Evolutionary conservation across 2,888 invertebrate species (phyloP), one percentile per base, ranked within the genome.

Genomic region (Drosophila mettleri): DNA sequence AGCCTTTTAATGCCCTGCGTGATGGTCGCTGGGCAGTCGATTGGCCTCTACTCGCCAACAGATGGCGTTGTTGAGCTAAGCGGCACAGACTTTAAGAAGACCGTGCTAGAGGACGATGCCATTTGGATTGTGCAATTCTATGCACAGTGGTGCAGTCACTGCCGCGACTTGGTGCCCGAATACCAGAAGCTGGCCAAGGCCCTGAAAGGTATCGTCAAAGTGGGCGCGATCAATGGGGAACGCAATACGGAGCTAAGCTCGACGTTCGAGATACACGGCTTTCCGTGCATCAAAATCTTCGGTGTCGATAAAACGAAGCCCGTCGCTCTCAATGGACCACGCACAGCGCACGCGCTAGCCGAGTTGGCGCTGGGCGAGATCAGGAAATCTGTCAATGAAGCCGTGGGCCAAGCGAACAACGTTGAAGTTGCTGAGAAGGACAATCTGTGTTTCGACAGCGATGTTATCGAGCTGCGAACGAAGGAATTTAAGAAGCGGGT

Each of bases 81-180:
- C 1, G 3, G 1, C 0, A 4, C 6, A 0, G 29, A 51, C 3
- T 63, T 63, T 29, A 33, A 61, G 3, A 18, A 18, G 10, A n/a
- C 16, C 29, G 62, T 61, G 29, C 18, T 63, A 29, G 22, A 43
- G 29, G 63, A 63, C 22, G 61, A 63, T 18, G 43, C 34, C 22
- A 49, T 61, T 43, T 63, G 63, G 63, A 9, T 63, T 0, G 63
- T 63, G 0, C 49, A 63, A 3, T 63, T 63, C 34, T 63, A 63
- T 63, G 63, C 63, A n/a, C 1, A 14, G 0, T 61, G 63, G 63
- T 63, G 63, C 61, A 24, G 20, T 4, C 18, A 51, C 29, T 63
- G 63, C n/a, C 34, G 36, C 18, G 9, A 1, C 18, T 16, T 63
- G 10, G 22, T 27, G 22, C n/a, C 63, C 22, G 63, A 63, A 2